phyloP scores from a whole-genome alignment of 2,113 vertebrate genomes.

The Catharus bicknelli region DNA sequence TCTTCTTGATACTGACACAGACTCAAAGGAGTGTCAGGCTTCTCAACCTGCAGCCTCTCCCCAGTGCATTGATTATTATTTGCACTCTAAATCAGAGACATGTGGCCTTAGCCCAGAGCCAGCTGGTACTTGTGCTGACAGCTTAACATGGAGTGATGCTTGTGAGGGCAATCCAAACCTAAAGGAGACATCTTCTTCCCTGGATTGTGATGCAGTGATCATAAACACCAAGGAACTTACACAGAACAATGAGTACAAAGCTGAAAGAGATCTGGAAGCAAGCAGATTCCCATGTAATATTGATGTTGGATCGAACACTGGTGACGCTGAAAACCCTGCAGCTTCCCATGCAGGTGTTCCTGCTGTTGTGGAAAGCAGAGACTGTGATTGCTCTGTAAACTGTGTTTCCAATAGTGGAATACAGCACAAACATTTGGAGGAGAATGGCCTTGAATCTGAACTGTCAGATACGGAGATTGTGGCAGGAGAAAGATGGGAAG shows the following conservation, averaged over 20 bases:
- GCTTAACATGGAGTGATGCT: neutral
- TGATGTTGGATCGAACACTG: neutral
- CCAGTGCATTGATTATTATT: neutral
- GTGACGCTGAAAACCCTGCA: neutral
- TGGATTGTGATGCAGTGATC: neutral
- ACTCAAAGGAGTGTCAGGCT: neutral
- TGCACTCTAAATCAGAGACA: neutral
- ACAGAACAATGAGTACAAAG: neutral
- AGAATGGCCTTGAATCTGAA: slow-evolving; percentile 2
- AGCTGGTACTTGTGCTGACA: neutral
- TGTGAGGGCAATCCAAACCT: neutral
- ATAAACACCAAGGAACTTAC: neutral
- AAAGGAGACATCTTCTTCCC: neutral
- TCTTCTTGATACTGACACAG: neutral
- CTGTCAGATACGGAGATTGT: neutral
- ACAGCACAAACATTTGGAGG: neutral
- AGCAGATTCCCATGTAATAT: neutral
- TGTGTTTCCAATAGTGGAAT: neutral
- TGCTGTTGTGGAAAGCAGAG: slow-evolving; percentile 31
- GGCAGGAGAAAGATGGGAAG: neutral
- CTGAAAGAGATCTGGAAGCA: neutral
- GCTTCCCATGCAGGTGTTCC: neutral
- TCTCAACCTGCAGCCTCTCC: neutral
- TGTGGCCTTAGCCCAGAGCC: slow-evolving; percentile 7
- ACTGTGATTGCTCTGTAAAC: neutral